A percentile compares a stretch with the other conserved stretches of the same genome.
phyloP scores from a whole-genome alignment of 2,113 vertebrate genomes.

The Lasiurus borealis region DNA sequence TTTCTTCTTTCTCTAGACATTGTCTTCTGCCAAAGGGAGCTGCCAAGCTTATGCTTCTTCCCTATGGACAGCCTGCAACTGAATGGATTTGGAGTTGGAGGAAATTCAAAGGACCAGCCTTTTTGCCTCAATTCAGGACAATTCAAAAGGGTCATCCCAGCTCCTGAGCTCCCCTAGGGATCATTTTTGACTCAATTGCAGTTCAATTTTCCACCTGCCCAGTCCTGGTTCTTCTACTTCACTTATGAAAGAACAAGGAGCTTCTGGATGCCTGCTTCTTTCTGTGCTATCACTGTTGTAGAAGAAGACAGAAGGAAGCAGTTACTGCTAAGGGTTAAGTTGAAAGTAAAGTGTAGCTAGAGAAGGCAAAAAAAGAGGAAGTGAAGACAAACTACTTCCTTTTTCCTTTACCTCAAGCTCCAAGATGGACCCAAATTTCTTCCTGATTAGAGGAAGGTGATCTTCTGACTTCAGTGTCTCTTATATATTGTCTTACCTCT shows the following conservation, averaged over 20 bases:
- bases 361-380: conserved; percentile 4
- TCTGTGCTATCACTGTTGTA: not conserved
- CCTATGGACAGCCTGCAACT: not conserved
- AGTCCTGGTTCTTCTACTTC: not conserved
- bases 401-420: not conserved
- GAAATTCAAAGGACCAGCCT: not conserved
- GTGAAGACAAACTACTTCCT: conserved; percentile 2
- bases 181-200: not conserved
- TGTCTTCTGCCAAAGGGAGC: conserved; percentile 38
- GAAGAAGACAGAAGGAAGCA: not conserved
- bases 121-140: conserved; percentile 2
- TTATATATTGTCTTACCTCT: not conserved
- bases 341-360: not conserved
- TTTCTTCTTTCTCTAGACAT: conserved; percentile 54
- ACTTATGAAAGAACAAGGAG: not conserved
- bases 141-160: not conserved
- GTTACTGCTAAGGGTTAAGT: not conserved
- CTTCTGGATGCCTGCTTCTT: not conserved
- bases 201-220: not conserved
- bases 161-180: not conserved
- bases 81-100: not conserved
- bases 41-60: not conserved
- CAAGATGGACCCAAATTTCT: not conserved
- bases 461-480: not conserved
- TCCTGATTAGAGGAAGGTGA: not conserved